A percentile compares a stretch with the other conserved stretches of the same genome.
Conservation (phyloP, 2,797 vertebrate species). For the Cheirogaleus major region DNA sequence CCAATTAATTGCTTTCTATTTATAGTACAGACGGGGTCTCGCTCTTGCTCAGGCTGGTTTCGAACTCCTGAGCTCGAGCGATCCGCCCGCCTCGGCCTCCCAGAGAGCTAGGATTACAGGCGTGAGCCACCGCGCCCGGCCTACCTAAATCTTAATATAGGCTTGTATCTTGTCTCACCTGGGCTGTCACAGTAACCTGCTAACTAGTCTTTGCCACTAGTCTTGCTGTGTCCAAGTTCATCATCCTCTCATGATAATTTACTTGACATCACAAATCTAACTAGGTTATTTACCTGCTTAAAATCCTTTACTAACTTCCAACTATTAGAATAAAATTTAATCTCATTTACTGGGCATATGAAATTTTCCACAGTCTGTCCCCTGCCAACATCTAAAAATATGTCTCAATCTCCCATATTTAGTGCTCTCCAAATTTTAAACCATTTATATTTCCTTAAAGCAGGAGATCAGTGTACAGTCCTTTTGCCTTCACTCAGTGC, state of each 20-base stretch:
- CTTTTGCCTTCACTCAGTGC: neutral
- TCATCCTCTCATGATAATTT: constrained; percentile 11
- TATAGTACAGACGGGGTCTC: no score
- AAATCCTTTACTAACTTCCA: constrained; percentile 39
- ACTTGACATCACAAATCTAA: constrained; percentile 37
- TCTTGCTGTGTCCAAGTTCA: neutral
- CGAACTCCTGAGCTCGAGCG: no score
- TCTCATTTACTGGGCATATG: constrained; percentile 13
- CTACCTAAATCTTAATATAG: neutral
- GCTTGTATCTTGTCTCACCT: neutral
- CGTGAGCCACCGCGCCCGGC: no score
- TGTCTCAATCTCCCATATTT: neutral
- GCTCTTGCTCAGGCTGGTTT: no score
- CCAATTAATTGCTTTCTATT: no score
- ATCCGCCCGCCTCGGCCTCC: no score
- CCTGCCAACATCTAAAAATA: neutral
- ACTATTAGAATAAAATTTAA: constrained; percentile 8
- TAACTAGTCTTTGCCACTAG: neutral
- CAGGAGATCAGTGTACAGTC: neutral
- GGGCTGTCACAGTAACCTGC: neutral
- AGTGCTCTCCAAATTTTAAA: constrained; percentile 19
- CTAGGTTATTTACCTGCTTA: constrained; percentile 35
- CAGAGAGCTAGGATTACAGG: no score
- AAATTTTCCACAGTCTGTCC: constrained; percentile 24
- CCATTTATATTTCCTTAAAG: constrained; percentile 13